These are phyloP conservation scores for Scaptomyza parva DNA, from an alignment of 2,888 invertebrate species.

Conservation along the genomic window DNA sequence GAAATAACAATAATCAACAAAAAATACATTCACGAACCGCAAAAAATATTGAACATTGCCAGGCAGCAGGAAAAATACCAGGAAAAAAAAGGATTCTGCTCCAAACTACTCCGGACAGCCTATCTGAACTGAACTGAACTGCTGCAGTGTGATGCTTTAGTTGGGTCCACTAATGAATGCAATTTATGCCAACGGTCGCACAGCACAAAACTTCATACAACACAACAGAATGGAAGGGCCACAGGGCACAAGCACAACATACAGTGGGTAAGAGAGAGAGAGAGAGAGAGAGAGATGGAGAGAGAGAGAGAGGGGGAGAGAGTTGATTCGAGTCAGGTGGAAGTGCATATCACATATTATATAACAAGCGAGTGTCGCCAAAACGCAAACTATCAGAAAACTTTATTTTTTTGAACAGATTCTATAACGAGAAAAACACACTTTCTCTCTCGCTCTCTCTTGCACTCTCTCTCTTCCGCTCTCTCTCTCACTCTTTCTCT, in stretches of 20 bases:
- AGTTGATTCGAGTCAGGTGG: constrained; percentile 10
- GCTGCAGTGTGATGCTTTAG: constrained; percentile 4
- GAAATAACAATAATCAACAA: constrained; percentile 40
- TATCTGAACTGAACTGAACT: constrained; percentile 1
- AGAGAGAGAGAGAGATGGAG: background rate
- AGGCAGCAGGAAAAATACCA: constrained; percentile 12
- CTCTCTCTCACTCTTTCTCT: background rate
- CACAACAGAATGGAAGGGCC: constrained; percentile 3
- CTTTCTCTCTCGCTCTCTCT: background rate
- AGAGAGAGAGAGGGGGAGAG: background rate
- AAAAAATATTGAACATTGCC: constrained; percentile 1
- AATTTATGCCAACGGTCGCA: constrained; percentile 54
- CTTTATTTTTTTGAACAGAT: background rate
- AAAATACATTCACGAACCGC: background rate
- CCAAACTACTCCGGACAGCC: background rate
- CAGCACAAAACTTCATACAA: constrained; percentile 49
- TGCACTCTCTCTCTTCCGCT: background rate
- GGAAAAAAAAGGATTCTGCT: background rate
- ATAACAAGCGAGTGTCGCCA: constrained; percentile 7
- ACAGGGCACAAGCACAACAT: too few species aligned
- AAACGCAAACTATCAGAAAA: background rate
- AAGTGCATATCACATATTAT: constrained; percentile 33
- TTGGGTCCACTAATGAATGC: constrained; percentile 54
- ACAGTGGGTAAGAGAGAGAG: background rate
- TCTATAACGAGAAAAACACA: background rate